Evolutionary conservation across 2,113 vertebrate species (phyloP).

Genomic region (Laticauda laticaudata): DNA sequence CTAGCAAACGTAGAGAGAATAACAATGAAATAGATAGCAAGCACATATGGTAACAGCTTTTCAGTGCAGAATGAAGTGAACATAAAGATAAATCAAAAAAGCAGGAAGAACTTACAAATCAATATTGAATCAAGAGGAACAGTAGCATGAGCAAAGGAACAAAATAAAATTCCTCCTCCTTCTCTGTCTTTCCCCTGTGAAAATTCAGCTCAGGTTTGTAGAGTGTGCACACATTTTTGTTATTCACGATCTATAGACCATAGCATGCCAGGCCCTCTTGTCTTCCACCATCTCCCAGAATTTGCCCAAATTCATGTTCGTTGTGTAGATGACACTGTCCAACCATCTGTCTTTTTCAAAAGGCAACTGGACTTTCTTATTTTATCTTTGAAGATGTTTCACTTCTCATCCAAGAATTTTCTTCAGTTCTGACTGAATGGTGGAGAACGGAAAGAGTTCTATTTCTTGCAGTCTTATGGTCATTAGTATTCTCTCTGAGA

Average conservation of each 20-base stretch:
- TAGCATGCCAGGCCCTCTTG: not conserved
- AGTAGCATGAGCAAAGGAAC: not conserved
- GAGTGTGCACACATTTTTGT: not conserved
- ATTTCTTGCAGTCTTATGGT: not conserved
- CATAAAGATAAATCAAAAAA: constrained; percentile 6
- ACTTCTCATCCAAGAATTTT: not conserved
- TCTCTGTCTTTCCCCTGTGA: not conserved
- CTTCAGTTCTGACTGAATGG: not conserved
- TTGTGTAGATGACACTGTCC: not conserved
- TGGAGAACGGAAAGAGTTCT: not conserved
- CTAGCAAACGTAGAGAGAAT: not conserved
- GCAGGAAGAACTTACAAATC: not conserved
- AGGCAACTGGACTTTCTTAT: not conserved
- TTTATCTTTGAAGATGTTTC: not conserved
- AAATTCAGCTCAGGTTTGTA: not conserved
- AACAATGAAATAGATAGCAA: not conserved
- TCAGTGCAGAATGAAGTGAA: not conserved
- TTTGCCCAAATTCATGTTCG: not conserved
- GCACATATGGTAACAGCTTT: not conserved
- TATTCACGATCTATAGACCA: not conserved
- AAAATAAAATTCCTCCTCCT: not conserved
- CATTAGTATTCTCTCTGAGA: not conserved
- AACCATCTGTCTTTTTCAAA: not conserved
- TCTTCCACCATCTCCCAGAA: not conserved
- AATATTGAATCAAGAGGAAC: not conserved